Conservation (phyloP, 35 echinoderm and acorn worm species). For the Eucidaris tribuloides region DNA sequence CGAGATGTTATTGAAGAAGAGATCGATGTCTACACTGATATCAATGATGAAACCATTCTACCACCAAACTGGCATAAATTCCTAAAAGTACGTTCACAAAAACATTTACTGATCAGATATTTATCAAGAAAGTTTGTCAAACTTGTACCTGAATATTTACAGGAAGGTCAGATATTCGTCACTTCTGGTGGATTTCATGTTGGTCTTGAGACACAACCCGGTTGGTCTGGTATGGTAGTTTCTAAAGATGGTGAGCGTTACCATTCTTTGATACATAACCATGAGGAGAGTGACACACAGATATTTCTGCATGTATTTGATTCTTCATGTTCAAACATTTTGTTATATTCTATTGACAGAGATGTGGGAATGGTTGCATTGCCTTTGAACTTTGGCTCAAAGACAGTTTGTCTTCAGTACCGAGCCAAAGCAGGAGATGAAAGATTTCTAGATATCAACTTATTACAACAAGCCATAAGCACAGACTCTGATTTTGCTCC, state of each 20-base stretch:
- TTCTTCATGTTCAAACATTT: not conserved
- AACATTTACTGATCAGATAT: not conserved
- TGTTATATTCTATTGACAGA: not conserved
- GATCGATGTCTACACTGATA: not conserved
- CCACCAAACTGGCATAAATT: slow-evolving; percentile 43
- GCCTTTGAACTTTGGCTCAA: not conserved
- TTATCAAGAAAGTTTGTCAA: not conserved
- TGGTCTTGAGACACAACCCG: not conserved
- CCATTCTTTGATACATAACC: not conserved
- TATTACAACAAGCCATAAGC: not conserved
- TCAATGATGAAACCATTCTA: slow-evolving; percentile 13
- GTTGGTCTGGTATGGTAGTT: not conserved
- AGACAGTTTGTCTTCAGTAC: slow-evolving; percentile 2
- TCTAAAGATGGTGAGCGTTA: not conserved
- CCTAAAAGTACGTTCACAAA: slow-evolving; percentile 2
- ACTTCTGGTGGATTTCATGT: slow-evolving; percentile 34
- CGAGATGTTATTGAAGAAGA: slow-evolving; percentile 1
- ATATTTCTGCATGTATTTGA: slow-evolving; percentile 22
- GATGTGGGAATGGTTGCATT: slow-evolving; percentile 12
- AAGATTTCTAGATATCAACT: not conserved
- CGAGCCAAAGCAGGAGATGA: not conserved
- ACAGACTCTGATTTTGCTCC: not conserved
- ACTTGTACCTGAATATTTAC: not conserved
- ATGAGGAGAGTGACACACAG: slow-evolving; percentile 21
- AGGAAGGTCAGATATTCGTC: not conserved